Conservation (phyloP, 2,888 invertebrate genomes). For the Xylota segnis region DNA sequence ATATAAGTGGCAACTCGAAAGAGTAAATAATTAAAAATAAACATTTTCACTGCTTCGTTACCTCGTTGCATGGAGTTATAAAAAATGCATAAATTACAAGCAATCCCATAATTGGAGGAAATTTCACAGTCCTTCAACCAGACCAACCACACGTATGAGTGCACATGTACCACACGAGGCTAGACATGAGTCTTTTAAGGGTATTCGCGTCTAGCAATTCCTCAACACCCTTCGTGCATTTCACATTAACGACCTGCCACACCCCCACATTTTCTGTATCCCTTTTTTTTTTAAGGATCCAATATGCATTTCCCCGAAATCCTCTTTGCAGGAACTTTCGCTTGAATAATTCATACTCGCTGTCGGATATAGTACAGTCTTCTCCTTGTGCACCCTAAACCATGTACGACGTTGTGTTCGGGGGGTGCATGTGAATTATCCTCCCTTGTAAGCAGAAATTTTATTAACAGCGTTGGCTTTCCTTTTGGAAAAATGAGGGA, state of each 20-base stretch:
- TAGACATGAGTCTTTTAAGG: conserved; percentile 16
- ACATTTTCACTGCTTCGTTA: conserved; percentile 16
- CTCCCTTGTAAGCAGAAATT: conserved; percentile 30
- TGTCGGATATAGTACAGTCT: conserved; percentile 5
- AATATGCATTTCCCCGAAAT: conserved; percentile 31
- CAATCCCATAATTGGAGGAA: conserved; percentile 23
- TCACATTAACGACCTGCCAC: conserved; percentile 22
- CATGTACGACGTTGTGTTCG: background rate
- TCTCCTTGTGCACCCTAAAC: background rate
- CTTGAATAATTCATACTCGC: conserved; percentile 58
- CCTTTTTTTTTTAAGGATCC: conserved; percentile 12
- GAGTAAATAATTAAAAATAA: conserved; percentile 10
- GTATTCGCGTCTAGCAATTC: conserved; percentile 4
- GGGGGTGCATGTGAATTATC: conserved; percentile 17
- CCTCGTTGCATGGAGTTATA: conserved; percentile 6
- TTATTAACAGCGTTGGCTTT: conserved; percentile 44
- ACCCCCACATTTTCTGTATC: background rate
- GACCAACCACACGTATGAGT: background rate
- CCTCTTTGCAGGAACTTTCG: conserved; percentile 11
- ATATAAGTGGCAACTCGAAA: background rate
- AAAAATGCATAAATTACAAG: conserved; percentile 23
- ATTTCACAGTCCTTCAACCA: conserved; percentile 17
- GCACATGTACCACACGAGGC: background rate
- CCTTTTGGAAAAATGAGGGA: conserved; percentile 6
- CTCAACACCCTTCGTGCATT: conserved; percentile 12